These are phyloP conservation scores for Danio jaintianensis DNA, from an alignment of 2,797 vertebrate genomes.

Conservation along the genomic window DNA sequence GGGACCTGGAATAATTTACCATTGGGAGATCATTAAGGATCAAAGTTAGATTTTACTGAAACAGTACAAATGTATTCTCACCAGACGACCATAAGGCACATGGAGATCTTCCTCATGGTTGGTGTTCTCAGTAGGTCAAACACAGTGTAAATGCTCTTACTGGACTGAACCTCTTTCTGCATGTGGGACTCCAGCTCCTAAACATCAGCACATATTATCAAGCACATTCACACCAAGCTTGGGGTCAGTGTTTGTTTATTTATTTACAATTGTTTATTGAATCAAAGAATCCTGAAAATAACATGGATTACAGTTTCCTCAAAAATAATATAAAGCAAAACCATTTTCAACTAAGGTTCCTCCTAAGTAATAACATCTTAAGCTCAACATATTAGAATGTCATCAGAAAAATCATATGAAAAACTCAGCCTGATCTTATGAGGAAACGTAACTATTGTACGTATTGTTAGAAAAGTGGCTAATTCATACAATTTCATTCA, in stretches of 20 bases:
- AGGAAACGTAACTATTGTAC: no score
- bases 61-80: slow-evolving; percentile 56
- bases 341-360: background rate
- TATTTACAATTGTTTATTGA: no score
- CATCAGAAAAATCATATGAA: no score
- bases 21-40: no score
- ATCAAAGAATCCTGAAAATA: background rate
- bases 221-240: background rate
- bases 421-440: no score
- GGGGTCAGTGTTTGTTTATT: background rate
- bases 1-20: no score
- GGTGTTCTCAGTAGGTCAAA: slow-evolving; percentile 74
- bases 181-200: slow-evolving; percentile 79
- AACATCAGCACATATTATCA: slow-evolving; percentile 5
- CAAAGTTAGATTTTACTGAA: background rate
- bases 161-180: slow-evolving; percentile 75
- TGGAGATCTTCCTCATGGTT: slow-evolving; percentile 76
- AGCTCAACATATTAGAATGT: no score
- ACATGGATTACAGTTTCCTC: background rate
- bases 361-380: no score
- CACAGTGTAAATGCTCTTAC: slow-evolving; percentile 60
- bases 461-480: no score
- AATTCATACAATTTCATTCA: no score
- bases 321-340: background rate
- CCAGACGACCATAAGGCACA: slow-evolving; percentile 77